Evolutionary conservation across 2,113 vertebrate genomes (phyloP).

Genomic region (Heterotilapia buettikoferi): DNA sequence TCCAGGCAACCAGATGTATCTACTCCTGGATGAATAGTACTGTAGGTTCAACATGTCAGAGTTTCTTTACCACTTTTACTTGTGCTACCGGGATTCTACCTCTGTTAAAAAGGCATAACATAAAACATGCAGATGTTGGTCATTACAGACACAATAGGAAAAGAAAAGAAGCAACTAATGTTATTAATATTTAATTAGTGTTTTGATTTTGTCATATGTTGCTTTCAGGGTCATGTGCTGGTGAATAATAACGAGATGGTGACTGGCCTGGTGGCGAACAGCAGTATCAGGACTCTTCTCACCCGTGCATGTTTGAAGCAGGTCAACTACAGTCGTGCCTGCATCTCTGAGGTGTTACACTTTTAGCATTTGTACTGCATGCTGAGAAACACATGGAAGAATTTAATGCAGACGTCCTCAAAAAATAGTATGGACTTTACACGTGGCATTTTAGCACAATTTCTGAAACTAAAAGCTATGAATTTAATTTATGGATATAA

Average conservation of each 20-base stretch:
- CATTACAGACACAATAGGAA: neutral
- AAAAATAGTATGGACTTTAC: neutral
- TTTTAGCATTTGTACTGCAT: neutral
- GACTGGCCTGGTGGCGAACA: neutral
- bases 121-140: neutral
- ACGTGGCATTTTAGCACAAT: neutral
- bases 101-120: neutral
- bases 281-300: neutral
- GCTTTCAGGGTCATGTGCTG: neutral
- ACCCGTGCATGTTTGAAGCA: neutral
- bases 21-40: rapidly evolving
- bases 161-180: rapidly evolving
- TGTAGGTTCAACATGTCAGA: neutral
- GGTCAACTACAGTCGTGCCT: neutral
- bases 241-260: neutral
- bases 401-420: neutral
- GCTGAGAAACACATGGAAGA: neutral
- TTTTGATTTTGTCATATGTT: neutral
- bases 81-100: neutral
- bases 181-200: neutral
- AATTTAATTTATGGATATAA: rapidly evolving
- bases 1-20: rapidly evolving
- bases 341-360: neutral
- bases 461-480: neutral
- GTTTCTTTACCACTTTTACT: neutral